phyloP scores from a whole-genome alignment of 2,888 invertebrate genomes.

The Aleiodes leptofemur region DNA sequence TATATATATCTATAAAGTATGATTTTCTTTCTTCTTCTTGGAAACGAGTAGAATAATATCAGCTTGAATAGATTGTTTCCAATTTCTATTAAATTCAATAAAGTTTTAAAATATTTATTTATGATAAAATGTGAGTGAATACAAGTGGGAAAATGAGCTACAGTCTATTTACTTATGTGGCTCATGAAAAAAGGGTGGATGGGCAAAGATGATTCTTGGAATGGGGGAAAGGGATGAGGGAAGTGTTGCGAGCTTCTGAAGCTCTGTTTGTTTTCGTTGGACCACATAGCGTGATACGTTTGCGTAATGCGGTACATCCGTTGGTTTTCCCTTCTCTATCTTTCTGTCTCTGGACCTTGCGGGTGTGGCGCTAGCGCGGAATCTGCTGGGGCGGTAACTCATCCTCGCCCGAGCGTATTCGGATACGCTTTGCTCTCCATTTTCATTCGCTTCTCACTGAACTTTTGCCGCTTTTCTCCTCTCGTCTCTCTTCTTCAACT shows the following conservation, averaged over 20 bases:
- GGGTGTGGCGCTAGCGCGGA: conserved; percentile 59
- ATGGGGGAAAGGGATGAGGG: conserved; percentile 58
- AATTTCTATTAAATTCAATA: neutral
- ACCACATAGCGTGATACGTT: conserved; percentile 75
- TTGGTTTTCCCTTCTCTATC: conserved; percentile 53
- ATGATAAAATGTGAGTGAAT: conserved; percentile 3
- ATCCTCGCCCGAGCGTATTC: conserved; percentile 65
- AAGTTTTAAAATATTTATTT: neutral
- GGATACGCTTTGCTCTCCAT: conserved; percentile 57
- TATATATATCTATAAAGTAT: no score
- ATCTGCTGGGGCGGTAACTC: conserved; percentile 70
- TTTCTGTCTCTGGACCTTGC: conserved; percentile 54
- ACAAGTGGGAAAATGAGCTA: conserved; percentile 25
- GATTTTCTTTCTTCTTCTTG: no score
- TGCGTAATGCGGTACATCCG: conserved; percentile 73
- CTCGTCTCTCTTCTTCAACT: conserved; percentile 43
- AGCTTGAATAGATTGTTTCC: neutral
- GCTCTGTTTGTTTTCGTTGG: conserved; percentile 74
- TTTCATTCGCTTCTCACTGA: conserved; percentile 51
- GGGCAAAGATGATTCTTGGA: conserved; percentile 49
- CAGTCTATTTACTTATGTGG: conserved; percentile 68
- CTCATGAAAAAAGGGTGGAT: conserved; percentile 42
- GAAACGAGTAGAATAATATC: neutral
- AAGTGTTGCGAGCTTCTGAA: conserved; percentile 53
- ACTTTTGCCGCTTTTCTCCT: conserved; percentile 38